Base-by-base conservation (phyloP, 1,140 invertebrate genomes). In the Magallana gigas region DNA sequence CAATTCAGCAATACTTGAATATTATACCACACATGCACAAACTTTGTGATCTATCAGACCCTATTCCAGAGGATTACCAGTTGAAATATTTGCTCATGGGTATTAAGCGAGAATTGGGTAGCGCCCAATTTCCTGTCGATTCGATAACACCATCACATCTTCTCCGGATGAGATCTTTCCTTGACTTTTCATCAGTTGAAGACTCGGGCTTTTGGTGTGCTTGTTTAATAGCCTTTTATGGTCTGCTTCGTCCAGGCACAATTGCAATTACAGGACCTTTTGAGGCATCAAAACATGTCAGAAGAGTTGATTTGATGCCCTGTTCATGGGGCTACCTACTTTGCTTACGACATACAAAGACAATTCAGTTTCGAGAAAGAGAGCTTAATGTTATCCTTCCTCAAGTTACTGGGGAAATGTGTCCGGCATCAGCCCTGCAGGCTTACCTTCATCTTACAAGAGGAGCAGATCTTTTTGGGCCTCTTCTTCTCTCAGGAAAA, bases 1-100 rank as follows among this genome's bases (percentile, higher is more conserved):
- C 88, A 8, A 83, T 87, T 29, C 14, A 60, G 58, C 86, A 87
- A 56, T 89, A 89, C 71, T 23, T 89, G 64, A 84, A 29, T 62
- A 71, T 85, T 68, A 60, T 86, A 12, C 48, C 58, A 23, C 85
- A 86, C 48, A 23, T 88, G 18, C 81, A 88, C 83, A 84, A 84
- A 58, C 16, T 59, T 14, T 60, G 14, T 80, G 85, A 82, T 80
- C 9, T 80, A 11, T 4, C 59, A n/a, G 85, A 88, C 48, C 80
- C 23, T 83, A 56, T 88, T 4, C 64, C 64, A 68, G 62, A 68
- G 23, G 23, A 23, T 23, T 23, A 23, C 23, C 23, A 23, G 23
- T 23, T 23, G 23, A 23, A 23, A 23, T 23, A 23, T 23, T 23
- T 23, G 23, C 23, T 23, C 23, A 23, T 23, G 64, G 88, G 86